Percentiles rank a stretch among this genome's conserved stretches.
Evolutionary conservation across 2,113 vertebrate species (phyloP).

Genomic region (Rutilus rutilus): DNA sequence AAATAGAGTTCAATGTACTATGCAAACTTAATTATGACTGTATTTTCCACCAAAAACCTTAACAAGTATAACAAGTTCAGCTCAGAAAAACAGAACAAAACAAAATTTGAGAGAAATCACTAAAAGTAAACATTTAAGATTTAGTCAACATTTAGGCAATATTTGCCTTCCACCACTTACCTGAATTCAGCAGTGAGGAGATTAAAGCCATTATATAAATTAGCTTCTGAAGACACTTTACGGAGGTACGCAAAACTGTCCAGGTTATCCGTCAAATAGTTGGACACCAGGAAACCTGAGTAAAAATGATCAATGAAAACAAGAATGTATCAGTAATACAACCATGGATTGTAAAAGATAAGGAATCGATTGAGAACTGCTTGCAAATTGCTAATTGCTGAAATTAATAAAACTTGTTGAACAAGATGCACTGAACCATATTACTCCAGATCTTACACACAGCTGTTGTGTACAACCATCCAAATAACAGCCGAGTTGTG

Average conservation of each 20-base stretch:
- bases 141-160: not conserved
- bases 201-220: slow-evolving; percentile 96
- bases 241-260: slow-evolving; percentile 93
- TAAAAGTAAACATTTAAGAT: not conserved
- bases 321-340: not conserved
- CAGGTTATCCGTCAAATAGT: slow-evolving; percentile 86
- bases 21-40: not conserved
- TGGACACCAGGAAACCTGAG: slow-evolving; percentile 88
- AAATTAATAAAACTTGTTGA: slow-evolving; percentile 11
- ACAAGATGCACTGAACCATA: slow-evolving; percentile 2
- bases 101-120: not conserved
- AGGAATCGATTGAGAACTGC: not conserved
- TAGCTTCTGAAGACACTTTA: slow-evolving; percentile 88
- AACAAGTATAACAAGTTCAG: not conserved
- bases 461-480: slow-evolving; percentile 20
- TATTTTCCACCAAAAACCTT: not conserved
- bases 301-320: not conserved
- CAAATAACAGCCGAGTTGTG: not conserved
- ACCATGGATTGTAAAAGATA: not conserved
- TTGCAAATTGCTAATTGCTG: not conserved
- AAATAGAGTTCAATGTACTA: not conserved
- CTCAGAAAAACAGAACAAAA: not conserved
- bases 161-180: slow-evolving; percentile 74
- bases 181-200: slow-evolving; percentile 93
- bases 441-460: not conserved